A percentile compares a stretch with the other conserved stretches of the same genome.
Evolutionary conservation across 2,797 vertebrate genomes (phyloP).

Genomic region (Poecilia wingei): DNA sequence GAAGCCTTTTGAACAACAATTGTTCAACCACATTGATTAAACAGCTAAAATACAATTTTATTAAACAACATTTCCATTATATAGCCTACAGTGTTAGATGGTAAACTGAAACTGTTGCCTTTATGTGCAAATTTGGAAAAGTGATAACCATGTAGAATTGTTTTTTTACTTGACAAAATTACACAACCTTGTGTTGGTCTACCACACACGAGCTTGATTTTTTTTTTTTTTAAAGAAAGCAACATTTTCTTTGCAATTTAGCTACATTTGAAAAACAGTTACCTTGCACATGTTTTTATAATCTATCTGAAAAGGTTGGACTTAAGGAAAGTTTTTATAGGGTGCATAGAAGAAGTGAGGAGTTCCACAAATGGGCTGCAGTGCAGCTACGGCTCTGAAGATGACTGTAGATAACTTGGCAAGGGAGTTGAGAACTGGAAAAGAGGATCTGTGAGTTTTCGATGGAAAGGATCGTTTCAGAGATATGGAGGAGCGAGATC

Average conservation of each 20-base stretch:
- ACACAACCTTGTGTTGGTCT: not conserved
- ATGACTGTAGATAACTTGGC: not conserved
- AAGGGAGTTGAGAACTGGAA: not conserved
- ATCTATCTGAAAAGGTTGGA: not conserved
- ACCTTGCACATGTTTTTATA: too few species aligned
- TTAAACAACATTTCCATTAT: not conserved
- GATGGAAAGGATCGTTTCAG: not conserved
- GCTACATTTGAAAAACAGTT: not conserved
- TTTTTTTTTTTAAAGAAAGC: not conserved
- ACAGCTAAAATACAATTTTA: not conserved
- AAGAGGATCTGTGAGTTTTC: not conserved
- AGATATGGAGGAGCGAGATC: not conserved
- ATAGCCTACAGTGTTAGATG: not conserved
- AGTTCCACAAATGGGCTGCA: not conserved
- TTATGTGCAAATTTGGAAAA: not conserved
- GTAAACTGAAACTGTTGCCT: not conserved
- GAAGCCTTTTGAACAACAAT: not conserved
- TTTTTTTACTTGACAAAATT: not conserved
- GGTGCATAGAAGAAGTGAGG: not conserved
- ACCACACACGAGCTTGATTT: not conserved
- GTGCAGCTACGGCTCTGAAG: not conserved
- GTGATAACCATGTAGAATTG: not conserved
- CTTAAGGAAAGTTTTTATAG: not conserved
- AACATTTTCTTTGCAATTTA: not conserved
- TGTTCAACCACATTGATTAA: not conserved